These are phyloP conservation scores for Drosophila borealis DNA, from an alignment of 2,888 invertebrate genomes.

Conservation along the genomic window DNA sequence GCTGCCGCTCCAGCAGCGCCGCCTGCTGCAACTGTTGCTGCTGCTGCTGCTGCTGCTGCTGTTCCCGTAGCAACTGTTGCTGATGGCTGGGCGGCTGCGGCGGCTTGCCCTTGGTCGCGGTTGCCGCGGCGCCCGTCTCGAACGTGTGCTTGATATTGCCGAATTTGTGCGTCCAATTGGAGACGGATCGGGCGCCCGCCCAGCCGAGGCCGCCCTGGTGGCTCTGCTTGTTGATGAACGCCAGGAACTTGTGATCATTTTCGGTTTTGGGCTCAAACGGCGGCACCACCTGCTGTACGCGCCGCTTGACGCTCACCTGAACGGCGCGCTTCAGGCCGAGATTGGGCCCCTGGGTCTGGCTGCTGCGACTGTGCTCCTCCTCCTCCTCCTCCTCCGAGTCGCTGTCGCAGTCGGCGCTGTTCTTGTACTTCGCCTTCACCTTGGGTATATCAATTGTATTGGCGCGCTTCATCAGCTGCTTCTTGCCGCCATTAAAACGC, in stretches of 20 bases:
- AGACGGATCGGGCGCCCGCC: slow-evolving; percentile 83
- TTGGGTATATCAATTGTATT: slow-evolving; percentile 96
- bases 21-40: slow-evolving; percentile 46
- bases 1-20: slow-evolving; percentile 68
- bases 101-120: slow-evolving; percentile 83
- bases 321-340: slow-evolving; percentile 87
- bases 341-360: slow-evolving; percentile 73
- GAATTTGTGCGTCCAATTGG: slow-evolving; percentile 93
- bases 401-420: slow-evolving; percentile 85
- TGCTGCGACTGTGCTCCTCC: slow-evolving; percentile 18
- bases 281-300: slow-evolving; percentile 86
- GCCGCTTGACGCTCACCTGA: slow-evolving; percentile 86
- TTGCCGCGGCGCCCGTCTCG: slow-evolving; percentile 86
- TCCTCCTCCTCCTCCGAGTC: slow-evolving; percentile 82
- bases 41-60: slow-evolving; percentile 32
- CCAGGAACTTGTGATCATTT: slow-evolving; percentile 93
- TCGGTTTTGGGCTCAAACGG: slow-evolving; percentile 93
- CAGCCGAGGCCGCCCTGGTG: slow-evolving; percentile 85
- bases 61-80: slow-evolving; percentile 82
- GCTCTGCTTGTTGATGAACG: slow-evolving; percentile 91
- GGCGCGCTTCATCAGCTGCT: slow-evolving; percentile 93
- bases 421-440: slow-evolving; percentile 84
- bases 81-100: slow-evolving; percentile 85
- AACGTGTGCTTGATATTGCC: slow-evolving; percentile 93
- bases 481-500: slow-evolving; percentile 86